A percentile compares a stretch with the other conserved stretches of the same genome.
Conservation (phyloP, 1,140 invertebrate genomes). For the Bombyx mandarina region DNA sequence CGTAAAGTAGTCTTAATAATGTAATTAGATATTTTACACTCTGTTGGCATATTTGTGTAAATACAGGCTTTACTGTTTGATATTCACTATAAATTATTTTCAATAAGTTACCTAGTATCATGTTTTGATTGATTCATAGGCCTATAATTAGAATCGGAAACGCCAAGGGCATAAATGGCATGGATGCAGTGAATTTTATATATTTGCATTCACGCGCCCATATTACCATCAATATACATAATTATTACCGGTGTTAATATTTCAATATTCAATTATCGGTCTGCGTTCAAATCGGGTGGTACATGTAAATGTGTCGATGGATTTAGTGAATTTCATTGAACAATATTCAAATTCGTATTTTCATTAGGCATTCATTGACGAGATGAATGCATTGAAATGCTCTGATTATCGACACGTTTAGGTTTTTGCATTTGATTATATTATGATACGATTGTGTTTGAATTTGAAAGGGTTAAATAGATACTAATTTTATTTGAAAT, state of each 20-base stretch:
- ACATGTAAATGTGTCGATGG: conserved; percentile 20
- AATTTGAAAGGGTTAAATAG: conserved; percentile 1
- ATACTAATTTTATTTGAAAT: too few relatives aligned
- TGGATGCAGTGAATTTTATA: too few relatives aligned
- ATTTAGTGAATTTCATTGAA: conserved; percentile 40
- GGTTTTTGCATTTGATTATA: conserved; percentile 29
- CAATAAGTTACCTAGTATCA: too few relatives aligned
- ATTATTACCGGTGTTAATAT: conserved; percentile 26
- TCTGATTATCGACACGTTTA: conserved; percentile 32
- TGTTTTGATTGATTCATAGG: too few relatives aligned
- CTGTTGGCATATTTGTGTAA: too few relatives aligned
- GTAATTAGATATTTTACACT: too few relatives aligned
- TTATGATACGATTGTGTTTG: not conserved
- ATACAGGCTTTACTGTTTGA: too few relatives aligned
- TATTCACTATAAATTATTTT: too few relatives aligned
- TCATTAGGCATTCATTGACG: conserved; percentile 42
- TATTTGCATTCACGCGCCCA: too few relatives aligned
- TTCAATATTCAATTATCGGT: conserved; percentile 36
- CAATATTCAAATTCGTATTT: conserved; percentile 49
- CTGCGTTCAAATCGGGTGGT: conserved; percentile 13
- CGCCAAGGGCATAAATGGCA: too few relatives aligned
- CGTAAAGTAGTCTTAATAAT: too few relatives aligned
- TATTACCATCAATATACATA: not conserved
- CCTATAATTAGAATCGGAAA: too few relatives aligned
- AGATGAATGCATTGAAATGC: conserved; percentile 12